These are phyloP conservation scores for Dromius quadrimaculatus DNA, from an alignment of 2,888 invertebrate species.

Conservation along the genomic window DNA sequence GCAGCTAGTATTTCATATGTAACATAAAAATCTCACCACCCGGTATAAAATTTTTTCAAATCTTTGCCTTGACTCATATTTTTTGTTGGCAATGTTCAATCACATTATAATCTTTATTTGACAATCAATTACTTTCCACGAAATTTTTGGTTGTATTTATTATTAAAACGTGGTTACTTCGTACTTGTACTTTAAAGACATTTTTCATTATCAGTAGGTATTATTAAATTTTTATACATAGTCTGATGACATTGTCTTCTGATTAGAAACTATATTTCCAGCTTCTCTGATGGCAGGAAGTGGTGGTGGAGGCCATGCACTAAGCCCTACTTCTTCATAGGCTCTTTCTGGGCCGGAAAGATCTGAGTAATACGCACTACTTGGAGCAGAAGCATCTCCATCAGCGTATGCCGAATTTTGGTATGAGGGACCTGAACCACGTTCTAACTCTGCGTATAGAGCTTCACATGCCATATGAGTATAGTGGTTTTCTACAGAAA, in stretches of 20 bases:
- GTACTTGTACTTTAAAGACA: not conserved
- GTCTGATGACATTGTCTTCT: conserved; percentile 71
- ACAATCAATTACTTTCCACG: too few relatives aligned
- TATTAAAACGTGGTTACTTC: not conserved
- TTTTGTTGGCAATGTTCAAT: too few relatives aligned
- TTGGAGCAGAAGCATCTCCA: conserved; percentile 75
- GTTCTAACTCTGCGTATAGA: conserved; percentile 78
- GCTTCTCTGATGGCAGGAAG: conserved; percentile 73
- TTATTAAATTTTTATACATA: conserved; percentile 65
- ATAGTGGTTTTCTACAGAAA: conserved; percentile 74
- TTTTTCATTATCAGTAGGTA: not conserved
- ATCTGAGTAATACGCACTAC: conserved; percentile 81
- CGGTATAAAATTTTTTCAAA: too few relatives aligned
- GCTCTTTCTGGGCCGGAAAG: conserved; percentile 72
- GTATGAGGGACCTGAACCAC: conserved; percentile 75
- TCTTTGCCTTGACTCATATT: too few relatives aligned
- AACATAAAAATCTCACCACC: too few relatives aligned
- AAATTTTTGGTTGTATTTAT: not conserved
- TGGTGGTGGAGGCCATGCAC: conserved; percentile 66
- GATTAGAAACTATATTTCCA: conserved; percentile 60
- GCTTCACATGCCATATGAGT: conserved; percentile 78
- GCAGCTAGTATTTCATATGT: too few relatives aligned
- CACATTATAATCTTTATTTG: too few relatives aligned
- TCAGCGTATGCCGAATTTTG: conserved; percentile 78
- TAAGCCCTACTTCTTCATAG: conserved; percentile 73